Evolutionary conservation across 1,140 invertebrate genomes (phyloP).

Genomic region (Micrasema longulum): DNA sequence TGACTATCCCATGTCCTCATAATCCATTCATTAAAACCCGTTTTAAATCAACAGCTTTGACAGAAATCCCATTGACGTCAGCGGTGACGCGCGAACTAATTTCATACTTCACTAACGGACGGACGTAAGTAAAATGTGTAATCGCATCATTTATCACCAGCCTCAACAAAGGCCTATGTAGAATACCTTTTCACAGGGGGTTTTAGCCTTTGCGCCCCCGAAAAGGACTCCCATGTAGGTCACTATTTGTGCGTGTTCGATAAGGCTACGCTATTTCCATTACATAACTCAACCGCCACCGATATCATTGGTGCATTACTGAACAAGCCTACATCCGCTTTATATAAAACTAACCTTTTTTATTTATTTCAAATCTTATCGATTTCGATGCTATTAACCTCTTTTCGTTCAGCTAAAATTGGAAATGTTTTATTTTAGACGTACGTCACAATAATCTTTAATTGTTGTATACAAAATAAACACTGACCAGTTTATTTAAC

Average conservation of each 20-base stretch:
- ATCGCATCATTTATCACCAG: conserved; percentile 28
- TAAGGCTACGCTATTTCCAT: conserved; percentile 5
- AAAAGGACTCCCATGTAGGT: conserved; percentile 13
- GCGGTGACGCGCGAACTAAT: conserved; percentile 8
- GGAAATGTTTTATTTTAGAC: too few species aligned
- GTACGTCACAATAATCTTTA: too few species aligned
- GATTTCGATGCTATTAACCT: too few species aligned
- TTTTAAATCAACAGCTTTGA: conserved; percentile 11
- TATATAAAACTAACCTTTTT: neutral
- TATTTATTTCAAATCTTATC: neutral
- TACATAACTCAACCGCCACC: neutral
- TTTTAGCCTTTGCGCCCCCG: neutral
- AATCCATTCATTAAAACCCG: neutral
- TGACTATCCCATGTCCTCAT: neutral
- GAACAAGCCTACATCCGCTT: neutral
- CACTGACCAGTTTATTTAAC: too few species aligned
- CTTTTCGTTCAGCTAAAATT: too few species aligned
- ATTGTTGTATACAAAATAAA: too few species aligned
- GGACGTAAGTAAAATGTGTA: conserved; percentile 7
- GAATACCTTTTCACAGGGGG: conserved; percentile 2
- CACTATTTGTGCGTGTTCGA: conserved; percentile 26
- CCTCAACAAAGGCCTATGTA: conserved; percentile 10
- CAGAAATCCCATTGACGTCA: conserved; percentile 16
- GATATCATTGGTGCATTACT: neutral
- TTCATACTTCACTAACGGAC: conserved; percentile 13